Base-by-base conservation (phyloP, 2,888 invertebrate species). In the Frankliniella fusca region DNA sequence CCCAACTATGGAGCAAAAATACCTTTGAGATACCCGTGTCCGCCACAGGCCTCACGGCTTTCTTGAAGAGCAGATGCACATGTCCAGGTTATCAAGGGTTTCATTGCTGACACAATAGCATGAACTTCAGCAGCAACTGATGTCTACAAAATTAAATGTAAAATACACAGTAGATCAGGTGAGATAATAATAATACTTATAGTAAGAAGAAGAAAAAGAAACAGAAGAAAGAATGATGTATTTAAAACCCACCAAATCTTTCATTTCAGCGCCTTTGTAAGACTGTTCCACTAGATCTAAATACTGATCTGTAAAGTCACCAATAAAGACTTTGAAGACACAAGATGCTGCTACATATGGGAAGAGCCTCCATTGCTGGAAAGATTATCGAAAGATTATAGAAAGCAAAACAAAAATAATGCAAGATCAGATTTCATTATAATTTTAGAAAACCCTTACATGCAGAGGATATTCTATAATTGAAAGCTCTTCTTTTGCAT, bases 401-500 rank as follows among this genome's bases (percentile, higher is more conserved):
- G 76, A 65, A 80, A 80, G 49, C 48, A 79, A 27, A 28, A 82
- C 23, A 54, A 80, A 27, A 61, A 27, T 81, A 61, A 18, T 8
- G 61, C 23, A 20, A 82, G 23, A 80, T 49, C n/a, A 18, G 81
- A 38, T 61, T 38, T 28, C 28, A 83, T 18, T 81, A 27, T 12
- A 20, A 48, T 15, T 80, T 20, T 38, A 84, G 48, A 86, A 80
- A 61, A 48, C 15, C 86, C 88, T 88, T 87, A 93, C 94, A 89
- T 96, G 96, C 76, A 95, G 92, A 87, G 97, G 98, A 87, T 98
- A 98, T 87, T 98, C 97, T 85, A 98, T 88, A 0, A 98, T 94
- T 0, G 97, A 93, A 84, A 93, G 90, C 88, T 98, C 98, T 82
- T 91, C 91, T 11, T 89, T 87, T 3, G 89, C 87, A 18, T 91